These are phyloP conservation scores for Cuculus canorus DNA, from an alignment of 2,797 vertebrate species.

Conservation along the genomic window DNA sequence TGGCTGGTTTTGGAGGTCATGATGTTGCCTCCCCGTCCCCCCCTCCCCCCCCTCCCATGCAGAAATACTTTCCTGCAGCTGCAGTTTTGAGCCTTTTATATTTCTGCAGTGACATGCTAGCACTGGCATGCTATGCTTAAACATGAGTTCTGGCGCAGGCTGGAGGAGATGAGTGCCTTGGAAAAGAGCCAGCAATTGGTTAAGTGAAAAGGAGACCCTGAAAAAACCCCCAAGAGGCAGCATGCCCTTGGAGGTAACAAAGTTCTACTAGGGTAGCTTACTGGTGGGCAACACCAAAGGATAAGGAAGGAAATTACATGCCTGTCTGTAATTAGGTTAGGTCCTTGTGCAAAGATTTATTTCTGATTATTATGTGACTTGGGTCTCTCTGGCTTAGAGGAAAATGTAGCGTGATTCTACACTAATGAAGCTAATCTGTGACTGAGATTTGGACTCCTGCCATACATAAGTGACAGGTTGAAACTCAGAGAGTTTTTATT, in stretches of 20 bases:
- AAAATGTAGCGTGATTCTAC: background rate
- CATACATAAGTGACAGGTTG: background rate
- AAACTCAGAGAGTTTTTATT: slow-evolving; percentile 11
- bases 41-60: background rate
- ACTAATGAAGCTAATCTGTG: background rate
- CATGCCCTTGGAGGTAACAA: background rate
- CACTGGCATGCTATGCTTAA: background rate
- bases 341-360: background rate
- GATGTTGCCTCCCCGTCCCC: too few species aligned
- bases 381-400: background rate
- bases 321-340: background rate
- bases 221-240: background rate
- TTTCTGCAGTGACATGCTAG: background rate
- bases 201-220: background rate
- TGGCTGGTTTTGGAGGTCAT: accelerated
- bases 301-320: background rate
- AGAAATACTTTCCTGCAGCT: background rate
- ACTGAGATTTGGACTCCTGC: slow-evolving; percentile 12
- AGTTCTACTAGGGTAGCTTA: background rate
- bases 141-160: background rate
- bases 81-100: background rate
- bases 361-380: background rate
- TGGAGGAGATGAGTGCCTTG: background rate
- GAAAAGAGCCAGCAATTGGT: background rate
- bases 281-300: background rate